Evolutionary conservation across 2,888 invertebrate genomes (phyloP), one percentile per base, ranked within the genome.

Genomic region (Melangyna quadrimaculata): DNA sequence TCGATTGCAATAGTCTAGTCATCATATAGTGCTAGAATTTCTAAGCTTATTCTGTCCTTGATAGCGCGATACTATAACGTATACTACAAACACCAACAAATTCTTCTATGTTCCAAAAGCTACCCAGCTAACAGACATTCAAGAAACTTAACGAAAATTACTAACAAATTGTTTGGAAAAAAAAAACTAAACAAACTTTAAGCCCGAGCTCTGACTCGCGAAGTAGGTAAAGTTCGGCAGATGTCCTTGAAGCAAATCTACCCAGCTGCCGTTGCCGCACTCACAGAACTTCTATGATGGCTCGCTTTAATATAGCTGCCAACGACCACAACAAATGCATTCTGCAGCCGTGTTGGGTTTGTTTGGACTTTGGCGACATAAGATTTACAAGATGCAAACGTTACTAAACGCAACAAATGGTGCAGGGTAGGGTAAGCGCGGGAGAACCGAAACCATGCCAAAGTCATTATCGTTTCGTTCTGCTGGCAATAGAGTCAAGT

Each of bases 381-480:
- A 61, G 45, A 14, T 45, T 27, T 40, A 24, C 9, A 40, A 40
- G 48, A 51, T 70, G 74, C 43, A 17, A 69, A 45, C 45, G 17
- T 17, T 43, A 17, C 8, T 0, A 27, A 8, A n/a, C n/a, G n/a
- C 22, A 1, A 4, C 4, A n/a, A n/a, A n/a, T n/a, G 22, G 67
- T 45, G 59, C 37, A 40, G 55, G 40, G 45, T 32, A 79, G 65
- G 29, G 65, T 45, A 19, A 37, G 6, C 27, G 43, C 55, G 78
- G 55, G 53, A 70, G 65, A 53, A 61, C 77, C 78, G 57, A 78
- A 87, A 55, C 48, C 86, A 78, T 81, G 81, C 86, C 81, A 87
- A 87, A 81, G 86, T 81, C 86, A 78, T 87, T 87, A 87, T 87
- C 81, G 86, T 48, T 77, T 86, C 40, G 83, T 65, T 84, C 35